Percentiles rank a stretch among this genome's conserved stretches.
Evolutionary conservation across 2,888 invertebrate genomes (phyloP).

Genomic region (Sesia bembeciformis): DNA sequence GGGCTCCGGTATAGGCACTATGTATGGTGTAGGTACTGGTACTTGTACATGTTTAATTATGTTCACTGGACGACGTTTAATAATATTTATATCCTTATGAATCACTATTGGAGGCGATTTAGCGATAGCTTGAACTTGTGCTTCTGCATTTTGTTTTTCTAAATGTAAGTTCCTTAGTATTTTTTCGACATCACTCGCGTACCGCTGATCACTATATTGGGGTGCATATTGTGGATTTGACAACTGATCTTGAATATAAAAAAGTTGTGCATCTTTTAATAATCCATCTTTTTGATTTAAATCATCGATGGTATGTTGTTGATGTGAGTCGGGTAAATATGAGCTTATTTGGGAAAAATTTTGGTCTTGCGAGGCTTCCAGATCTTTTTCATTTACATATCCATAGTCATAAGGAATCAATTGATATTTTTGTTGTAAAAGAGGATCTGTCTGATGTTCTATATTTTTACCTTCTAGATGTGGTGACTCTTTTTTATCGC

Average conservation of each 20-base stretch:
- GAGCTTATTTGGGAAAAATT: background rate
- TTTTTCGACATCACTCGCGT: conserved; percentile 33
- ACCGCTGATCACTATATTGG: conserved; percentile 34
- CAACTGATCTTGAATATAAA: conserved; percentile 8
- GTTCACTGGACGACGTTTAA: conserved; percentile 22
- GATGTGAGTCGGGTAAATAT: conserved; percentile 1
- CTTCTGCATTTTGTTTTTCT: conserved; percentile 32
- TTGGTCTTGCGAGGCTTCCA: conserved; percentile 1
- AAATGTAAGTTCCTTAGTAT: conserved; percentile 20
- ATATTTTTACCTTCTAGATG: conserved; percentile 3
- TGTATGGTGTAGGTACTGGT: conserved; percentile 20
- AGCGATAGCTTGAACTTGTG: conserved; percentile 30
- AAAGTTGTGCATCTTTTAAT: background rate
- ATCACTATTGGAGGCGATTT: conserved; percentile 24
- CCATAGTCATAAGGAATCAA: conserved; percentile 8
- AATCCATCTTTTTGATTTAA: background rate
- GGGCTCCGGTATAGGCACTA: conserved; percentile 33
- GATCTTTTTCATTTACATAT: conserved; percentile 3
- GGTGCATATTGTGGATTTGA: conserved; percentile 28
- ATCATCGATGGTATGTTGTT: conserved; percentile 1
- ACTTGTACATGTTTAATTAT: conserved; percentile 21
- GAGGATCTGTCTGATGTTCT: conserved; percentile 6
- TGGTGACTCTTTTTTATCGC: conserved; percentile 1
- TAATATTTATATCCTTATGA: conserved; percentile 25
- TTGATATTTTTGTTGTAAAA: conserved; percentile 5